Evolutionary conservation across 1,140 invertebrate genomes (phyloP).

Genomic region (Solenopsis fugax): DNA sequence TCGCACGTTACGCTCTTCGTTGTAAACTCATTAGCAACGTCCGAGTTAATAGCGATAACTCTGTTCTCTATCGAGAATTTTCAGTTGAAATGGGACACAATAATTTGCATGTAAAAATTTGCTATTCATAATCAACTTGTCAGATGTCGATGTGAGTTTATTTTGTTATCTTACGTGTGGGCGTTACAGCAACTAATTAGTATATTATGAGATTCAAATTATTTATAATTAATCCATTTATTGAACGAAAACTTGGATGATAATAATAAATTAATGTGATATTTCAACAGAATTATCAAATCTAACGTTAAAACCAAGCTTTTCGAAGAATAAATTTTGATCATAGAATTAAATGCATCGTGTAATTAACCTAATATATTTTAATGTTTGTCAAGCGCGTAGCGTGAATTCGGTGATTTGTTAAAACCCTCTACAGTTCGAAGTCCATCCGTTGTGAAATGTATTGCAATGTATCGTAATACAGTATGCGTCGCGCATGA

Average conservation of each 20-base stretch:
- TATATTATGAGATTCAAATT: not conserved
- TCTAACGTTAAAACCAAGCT: too few relatives aligned
- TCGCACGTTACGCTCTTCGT: not conserved
- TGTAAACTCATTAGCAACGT: not conserved
- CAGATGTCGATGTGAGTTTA: not conserved
- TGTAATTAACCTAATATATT: not conserved
- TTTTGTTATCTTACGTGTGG: not conserved
- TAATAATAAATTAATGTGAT: not conserved
- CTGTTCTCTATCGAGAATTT: not conserved
- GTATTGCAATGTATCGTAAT: conserved; percentile 18
- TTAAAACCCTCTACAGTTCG: conserved; percentile 3
- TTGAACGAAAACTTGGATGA: not conserved
- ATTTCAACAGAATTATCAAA: not conserved
- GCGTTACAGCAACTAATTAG: not conserved
- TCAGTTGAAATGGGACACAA: not conserved
- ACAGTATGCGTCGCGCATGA: not conserved
- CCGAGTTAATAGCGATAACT: not conserved
- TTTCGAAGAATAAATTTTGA: not conserved
- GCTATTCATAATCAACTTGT: not conserved
- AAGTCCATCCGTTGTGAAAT: not conserved
- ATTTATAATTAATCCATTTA: not conserved
- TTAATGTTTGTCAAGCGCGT: not conserved
- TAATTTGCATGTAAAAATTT: not conserved
- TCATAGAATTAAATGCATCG: not conserved
- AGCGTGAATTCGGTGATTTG: conserved; percentile 6